Evolutionary conservation across 92 coral and sea anemone species (phyloP).

Genomic region (Palythoa grandiflora): DNA sequence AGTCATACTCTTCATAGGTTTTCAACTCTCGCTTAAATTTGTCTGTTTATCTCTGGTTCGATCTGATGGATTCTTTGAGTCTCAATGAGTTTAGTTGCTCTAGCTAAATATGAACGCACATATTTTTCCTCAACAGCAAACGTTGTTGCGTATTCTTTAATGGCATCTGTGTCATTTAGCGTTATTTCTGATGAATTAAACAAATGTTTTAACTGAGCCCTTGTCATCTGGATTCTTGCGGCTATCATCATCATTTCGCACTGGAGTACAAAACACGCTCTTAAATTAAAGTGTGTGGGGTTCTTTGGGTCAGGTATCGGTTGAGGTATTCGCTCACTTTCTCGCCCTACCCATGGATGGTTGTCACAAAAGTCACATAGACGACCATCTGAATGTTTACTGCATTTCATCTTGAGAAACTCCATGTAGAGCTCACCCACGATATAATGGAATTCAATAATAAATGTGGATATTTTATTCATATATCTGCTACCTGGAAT

Average conservation of each 20-base stretch:
- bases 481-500: too few species aligned
- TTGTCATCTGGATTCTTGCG: not conserved
- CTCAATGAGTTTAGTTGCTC: slow-evolving; percentile 43
- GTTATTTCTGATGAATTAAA: not conserved
- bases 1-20: slow-evolving; percentile 65
- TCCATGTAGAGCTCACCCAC: slow-evolving; percentile 60
- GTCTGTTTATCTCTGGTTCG: slow-evolving; percentile 54
- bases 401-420: slow-evolving; percentile 37
- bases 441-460: not conserved
- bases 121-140: slow-evolving; percentile 45
- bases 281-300: slow-evolving; percentile 19
- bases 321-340: slow-evolving; percentile 52
- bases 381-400: slow-evolving; percentile 38
- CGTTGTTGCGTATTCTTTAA: not conserved
- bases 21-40: slow-evolving; percentile 54
- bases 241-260: slow-evolving; percentile 38
- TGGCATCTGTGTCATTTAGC: slow-evolving; percentile 3
- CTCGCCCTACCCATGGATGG: slow-evolving; percentile 54
- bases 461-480: too few species aligned
- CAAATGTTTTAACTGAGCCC: slow-evolving; percentile 40
- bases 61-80: slow-evolving; percentile 43
- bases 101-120: slow-evolving; percentile 41
- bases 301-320: slow-evolving; percentile 52
- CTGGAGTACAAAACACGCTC: slow-evolving; percentile 41
- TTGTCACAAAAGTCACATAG: slow-evolving; percentile 53